Evolutionary conservation across 2,113 vertebrate genomes (phyloP).

Genomic region (Suricata suricatta): DNA sequence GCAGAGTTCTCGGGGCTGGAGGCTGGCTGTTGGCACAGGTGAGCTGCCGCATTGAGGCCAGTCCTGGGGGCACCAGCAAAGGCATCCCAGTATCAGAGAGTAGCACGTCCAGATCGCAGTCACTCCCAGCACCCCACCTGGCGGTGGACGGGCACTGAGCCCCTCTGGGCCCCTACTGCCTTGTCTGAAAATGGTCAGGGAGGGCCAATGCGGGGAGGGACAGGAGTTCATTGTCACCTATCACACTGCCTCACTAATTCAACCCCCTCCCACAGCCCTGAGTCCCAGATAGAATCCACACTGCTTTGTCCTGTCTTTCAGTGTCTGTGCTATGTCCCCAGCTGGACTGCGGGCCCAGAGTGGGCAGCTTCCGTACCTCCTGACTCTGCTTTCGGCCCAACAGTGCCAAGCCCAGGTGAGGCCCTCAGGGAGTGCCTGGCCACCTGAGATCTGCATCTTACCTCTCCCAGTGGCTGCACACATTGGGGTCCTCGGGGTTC

Average conservation of each 20-base stretch:
- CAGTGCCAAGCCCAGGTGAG: not conserved
- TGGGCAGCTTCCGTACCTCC: not conserved
- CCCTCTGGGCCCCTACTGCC: not conserved
- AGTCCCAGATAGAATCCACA: not conserved
- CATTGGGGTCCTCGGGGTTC: constrained; percentile 98
- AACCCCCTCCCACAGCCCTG: not conserved
- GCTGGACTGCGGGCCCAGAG: not conserved
- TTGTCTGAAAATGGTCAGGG: not conserved
- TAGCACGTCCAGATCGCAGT: not conserved
- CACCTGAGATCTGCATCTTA: constrained; percentile 75
- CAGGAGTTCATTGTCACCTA: rapidly evolving
- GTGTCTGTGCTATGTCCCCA: not conserved
- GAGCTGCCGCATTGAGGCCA: not conserved
- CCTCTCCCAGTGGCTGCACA: constrained; percentile 99
- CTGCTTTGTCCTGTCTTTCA: not conserved
- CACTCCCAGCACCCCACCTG: not conserved
- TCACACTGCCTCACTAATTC: not conserved
- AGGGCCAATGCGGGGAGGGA: not conserved
- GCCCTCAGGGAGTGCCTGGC: not conserved
- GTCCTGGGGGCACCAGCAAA: not conserved
- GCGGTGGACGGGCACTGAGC: not conserved
- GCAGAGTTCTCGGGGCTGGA: not conserved
- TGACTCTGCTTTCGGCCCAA: not conserved
- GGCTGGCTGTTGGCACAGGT: not conserved
- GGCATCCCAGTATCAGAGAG: not conserved